These are phyloP conservation scores for Stenodema calcarata DNA, from an alignment of 2,888 invertebrate species.

Conservation along the genomic window DNA sequence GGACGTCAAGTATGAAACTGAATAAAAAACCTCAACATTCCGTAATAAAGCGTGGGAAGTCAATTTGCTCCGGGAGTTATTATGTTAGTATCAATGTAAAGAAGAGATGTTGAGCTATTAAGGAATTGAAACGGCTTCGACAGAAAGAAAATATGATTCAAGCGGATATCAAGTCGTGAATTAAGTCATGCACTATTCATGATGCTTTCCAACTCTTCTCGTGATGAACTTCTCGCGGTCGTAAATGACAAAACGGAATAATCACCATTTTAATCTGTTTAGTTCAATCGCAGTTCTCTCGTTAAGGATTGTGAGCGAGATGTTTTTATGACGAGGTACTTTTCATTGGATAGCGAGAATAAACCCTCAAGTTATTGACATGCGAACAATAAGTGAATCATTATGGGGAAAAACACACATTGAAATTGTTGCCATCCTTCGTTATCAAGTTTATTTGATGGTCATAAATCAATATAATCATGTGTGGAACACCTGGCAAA, in stretches of 20 bases:
- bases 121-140: background rate
- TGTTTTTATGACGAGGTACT: background rate
- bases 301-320: background rate
- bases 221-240: background rate
- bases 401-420: too few relatives aligned
- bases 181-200: slow-evolving; percentile 1
- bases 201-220: background rate
- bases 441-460: too few relatives aligned
- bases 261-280: background rate
- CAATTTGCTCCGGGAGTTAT: background rate
- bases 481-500: too few relatives aligned
- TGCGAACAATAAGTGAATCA: too few relatives aligned
- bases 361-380: too few relatives aligned
- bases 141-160: background rate
- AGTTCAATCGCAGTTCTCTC: background rate
- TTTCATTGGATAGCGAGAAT: too few relatives aligned
- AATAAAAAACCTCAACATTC: background rate
- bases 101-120: background rate
- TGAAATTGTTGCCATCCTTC: too few relatives aligned
- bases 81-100: background rate
- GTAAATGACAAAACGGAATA: background rate
- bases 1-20: background rate
- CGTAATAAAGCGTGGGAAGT: slow-evolving; percentile 2
- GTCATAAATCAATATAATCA: too few relatives aligned
- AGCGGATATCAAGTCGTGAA: background rate